Percentiles rank a stretch among this genome's conserved stretches.
These are phyloP conservation scores for Centroberyx gerrardi DNA, from an alignment of 2,797 vertebrate genomes.

Conservation along the genomic window DNA sequence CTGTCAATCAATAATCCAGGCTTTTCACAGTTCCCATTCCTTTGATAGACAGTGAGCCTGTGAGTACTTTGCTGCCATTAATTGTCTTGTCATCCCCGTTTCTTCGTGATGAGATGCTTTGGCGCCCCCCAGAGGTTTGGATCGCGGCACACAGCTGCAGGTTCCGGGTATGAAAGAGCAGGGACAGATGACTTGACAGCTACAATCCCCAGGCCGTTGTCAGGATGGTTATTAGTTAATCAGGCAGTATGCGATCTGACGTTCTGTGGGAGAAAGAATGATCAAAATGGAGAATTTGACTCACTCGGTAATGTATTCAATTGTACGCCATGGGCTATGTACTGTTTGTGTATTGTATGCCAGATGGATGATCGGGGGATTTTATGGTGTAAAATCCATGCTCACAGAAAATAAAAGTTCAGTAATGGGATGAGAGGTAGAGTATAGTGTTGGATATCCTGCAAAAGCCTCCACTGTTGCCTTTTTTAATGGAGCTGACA, in stretches of 20 bases:
- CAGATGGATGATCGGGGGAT: not conserved
- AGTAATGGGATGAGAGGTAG: not conserved
- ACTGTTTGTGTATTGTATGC: not conserved
- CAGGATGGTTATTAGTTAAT: no score
- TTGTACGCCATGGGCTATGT: no score
- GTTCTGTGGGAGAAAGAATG: no score
- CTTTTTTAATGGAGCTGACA: no score
- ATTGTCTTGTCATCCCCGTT: not conserved
- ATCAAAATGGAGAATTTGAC: no score
- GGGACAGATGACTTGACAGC: no score
- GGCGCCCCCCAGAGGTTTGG: constrained; percentile 57
- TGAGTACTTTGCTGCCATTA: not conserved
- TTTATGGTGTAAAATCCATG: not conserved
- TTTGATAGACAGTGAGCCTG: not conserved
- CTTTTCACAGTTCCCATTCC: not conserved
- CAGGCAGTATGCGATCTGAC: no score
- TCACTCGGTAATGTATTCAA: no score
- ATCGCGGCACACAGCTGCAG: constrained; percentile 17
- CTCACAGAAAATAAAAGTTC: no score
- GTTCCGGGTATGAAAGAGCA: not conserved
- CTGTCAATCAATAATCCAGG: not conserved
- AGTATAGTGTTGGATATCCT: not conserved
- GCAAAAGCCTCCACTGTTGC: no score
- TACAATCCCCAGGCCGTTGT: no score
- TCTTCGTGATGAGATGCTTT: constrained; percentile 22